Conservation (phyloP, 1,140 invertebrate genomes). For the Euura saliciscinereae region DNA sequence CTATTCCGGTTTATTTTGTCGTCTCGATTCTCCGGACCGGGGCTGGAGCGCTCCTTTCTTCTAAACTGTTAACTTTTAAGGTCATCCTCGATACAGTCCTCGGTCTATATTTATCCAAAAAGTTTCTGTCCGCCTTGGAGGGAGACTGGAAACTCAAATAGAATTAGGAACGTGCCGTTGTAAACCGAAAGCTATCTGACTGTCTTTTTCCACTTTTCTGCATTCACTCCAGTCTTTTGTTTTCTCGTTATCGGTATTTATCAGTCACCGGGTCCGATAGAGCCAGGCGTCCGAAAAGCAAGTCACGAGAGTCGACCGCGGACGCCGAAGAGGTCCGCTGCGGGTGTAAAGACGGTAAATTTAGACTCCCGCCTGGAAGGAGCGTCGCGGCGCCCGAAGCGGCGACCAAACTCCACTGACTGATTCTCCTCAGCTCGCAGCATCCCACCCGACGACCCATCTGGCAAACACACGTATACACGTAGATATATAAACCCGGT, state of each 20-base stretch:
- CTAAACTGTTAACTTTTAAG: not conserved
- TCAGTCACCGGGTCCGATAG: too few relatives aligned
- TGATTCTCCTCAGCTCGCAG: constrained; percentile 16
- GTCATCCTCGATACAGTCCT: not conserved
- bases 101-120: not conserved
- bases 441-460: constrained; percentile 29
- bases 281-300: too few relatives aligned
- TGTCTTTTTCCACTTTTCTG: not conserved
- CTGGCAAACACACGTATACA: constrained; percentile 27
- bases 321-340: not conserved
- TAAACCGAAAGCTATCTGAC: not conserved
- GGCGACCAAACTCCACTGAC: constrained; percentile 8
- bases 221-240: too few relatives aligned
- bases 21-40: too few relatives aligned
- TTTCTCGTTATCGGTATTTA: too few relatives aligned
- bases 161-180: not conserved
- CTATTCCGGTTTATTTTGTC: too few relatives aligned
- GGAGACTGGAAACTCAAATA: not conserved
- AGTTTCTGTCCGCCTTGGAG: not conserved
- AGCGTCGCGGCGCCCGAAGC: constrained; percentile 14
- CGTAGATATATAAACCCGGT: not conserved
- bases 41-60: too few relatives aligned
- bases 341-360: not conserved
- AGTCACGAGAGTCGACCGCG: not conserved
- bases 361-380: constrained; percentile 22